phyloP scores from a whole-genome alignment of 2,113 vertebrate species.

The Sakesphorus luctuosus region DNA sequence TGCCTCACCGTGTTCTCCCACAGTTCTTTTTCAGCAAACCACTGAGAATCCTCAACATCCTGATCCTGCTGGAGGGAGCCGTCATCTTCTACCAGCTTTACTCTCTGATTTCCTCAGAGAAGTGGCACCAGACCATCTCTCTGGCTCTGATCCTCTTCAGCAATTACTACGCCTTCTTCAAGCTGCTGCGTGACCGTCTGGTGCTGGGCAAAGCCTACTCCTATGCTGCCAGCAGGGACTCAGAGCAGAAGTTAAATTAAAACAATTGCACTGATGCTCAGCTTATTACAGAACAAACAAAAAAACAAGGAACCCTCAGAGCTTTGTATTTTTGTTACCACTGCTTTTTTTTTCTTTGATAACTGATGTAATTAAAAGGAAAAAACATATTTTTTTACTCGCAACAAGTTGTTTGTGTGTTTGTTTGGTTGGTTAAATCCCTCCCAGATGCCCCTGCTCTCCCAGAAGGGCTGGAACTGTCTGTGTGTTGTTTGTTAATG shows the following conservation, averaged over 20 bases:
- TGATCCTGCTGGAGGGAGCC: conserved; percentile 92
- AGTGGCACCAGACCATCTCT: conserved; percentile 98
- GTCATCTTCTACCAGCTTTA: conserved; percentile 99
- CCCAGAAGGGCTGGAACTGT: background rate
- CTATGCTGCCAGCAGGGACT: conserved; percentile 83
- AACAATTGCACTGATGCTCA: conserved; percentile 28
- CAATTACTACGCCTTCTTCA: conserved; percentile 99
- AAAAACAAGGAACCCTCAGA: conserved; percentile 72
- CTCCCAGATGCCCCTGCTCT: fast-evolving
- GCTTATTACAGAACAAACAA: conserved; percentile 14
- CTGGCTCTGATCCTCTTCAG: conserved; percentile 98
- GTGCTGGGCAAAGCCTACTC: conserved; percentile 96
- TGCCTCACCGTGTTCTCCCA: background rate
- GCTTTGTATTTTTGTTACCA: conserved; percentile 97
- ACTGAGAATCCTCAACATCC: conserved; percentile 95
- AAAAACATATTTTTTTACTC: conserved; percentile 96
- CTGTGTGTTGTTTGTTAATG: background rate
- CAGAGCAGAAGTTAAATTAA: conserved; percentile 91
- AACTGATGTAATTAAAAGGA: conserved; percentile 90
- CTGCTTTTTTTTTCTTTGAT: conserved; percentile 80
- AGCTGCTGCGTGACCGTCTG: conserved; percentile 95
- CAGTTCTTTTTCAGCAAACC: conserved; percentile 99
- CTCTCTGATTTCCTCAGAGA: conserved; percentile 92
- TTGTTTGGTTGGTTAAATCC: background rate
- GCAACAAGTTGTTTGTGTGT: conserved; percentile 13